Percentiles rank a stretch among this genome's conserved stretches.
Evolutionary conservation across 1,140 invertebrate genomes (phyloP).

Genomic region (Campodea augens): DNA sequence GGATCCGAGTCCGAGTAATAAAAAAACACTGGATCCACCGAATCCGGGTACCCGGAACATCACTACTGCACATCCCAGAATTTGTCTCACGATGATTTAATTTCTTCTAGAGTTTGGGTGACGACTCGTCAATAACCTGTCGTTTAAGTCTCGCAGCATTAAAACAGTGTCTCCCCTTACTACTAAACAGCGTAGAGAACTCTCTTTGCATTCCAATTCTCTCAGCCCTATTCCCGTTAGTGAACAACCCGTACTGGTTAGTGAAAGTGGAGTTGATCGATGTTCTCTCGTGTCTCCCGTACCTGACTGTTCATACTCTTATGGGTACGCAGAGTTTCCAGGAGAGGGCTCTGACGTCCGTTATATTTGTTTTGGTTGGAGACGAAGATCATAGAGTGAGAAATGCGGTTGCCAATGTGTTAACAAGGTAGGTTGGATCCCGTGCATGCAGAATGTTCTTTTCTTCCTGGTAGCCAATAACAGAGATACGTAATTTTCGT

Average conservation of each 20-base stretch:
- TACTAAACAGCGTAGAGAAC: conserved; percentile 39
- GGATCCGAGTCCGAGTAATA: too few relatives aligned
- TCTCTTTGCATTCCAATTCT: conserved; percentile 31
- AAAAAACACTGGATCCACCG: too few relatives aligned
- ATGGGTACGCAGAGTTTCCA: conserved; percentile 30
- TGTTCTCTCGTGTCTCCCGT: too few relatives aligned
- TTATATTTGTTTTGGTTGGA: conserved; percentile 39
- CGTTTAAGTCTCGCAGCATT: conserved; percentile 39
- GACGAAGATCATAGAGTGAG: conserved; percentile 63
- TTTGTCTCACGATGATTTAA: conserved; percentile 10
- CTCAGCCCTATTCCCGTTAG: conserved; percentile 37
- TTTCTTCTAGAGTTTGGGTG: conserved; percentile 37
- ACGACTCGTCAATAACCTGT: conserved; percentile 44
- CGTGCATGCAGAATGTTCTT: too few relatives aligned
- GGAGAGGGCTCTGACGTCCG: conserved; percentile 35
- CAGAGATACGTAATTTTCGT: too few relatives aligned
- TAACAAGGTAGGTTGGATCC: too few relatives aligned
- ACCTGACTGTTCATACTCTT: conserved; percentile 28
- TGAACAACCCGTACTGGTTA: conserved; percentile 65
- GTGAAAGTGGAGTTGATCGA: conserved; percentile 46
- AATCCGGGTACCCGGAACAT: too few relatives aligned
- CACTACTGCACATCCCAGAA: too few relatives aligned
- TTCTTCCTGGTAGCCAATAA: too few relatives aligned
- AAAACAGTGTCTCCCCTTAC: conserved; percentile 31
- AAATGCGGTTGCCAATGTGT: conserved; percentile 40